Evolutionary conservation across 2,113 vertebrate species (phyloP).

Genomic region (Dunckerocampus dactyliophorus): DNA sequence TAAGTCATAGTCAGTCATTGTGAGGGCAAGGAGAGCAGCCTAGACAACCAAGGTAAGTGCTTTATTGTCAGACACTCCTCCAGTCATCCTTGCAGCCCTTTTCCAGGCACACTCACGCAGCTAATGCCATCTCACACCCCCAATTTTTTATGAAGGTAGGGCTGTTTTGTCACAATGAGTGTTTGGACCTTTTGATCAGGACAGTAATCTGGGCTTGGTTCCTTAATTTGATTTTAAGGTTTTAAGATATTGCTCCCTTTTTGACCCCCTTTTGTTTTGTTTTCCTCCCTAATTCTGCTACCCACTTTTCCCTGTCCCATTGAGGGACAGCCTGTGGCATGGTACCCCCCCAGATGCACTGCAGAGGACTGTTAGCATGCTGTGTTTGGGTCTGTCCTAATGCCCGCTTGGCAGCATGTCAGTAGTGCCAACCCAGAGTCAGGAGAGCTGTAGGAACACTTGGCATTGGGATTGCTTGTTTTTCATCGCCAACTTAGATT

Average conservation of each 20-base stretch:
- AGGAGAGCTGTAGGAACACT: conserved; percentile 18
- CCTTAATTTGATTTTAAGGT: conserved; percentile 43
- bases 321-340: conserved; percentile 69
- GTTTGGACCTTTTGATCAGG: conserved; percentile 26
- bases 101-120: conserved; percentile 59
- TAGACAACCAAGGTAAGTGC: conserved; percentile 74
- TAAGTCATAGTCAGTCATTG: conserved; percentile 77
- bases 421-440: conserved; percentile 67
- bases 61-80: conserved; percentile 62
- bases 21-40: conserved; percentile 62
- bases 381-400: conserved; percentile 70
- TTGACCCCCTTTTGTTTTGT: conserved; percentile 29
- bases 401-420: conserved; percentile 53
- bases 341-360: conserved; percentile 72
- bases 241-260: conserved; percentile 42
- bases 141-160: conserved; percentile 69
- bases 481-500: conserved; percentile 26
- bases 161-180: conserved; percentile 39
- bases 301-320: conserved; percentile 28
- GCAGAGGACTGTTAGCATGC: conserved; percentile 72
- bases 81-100: conserved; percentile 60
- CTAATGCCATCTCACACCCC: conserved; percentile 60
- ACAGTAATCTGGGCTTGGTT: conserved; percentile 40
- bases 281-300: conserved; percentile 31
- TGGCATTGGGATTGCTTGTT: conserved; percentile 19